Evolutionary conservation across 2,888 invertebrate species (phyloP), one percentile per base, ranked within the genome.

Genomic region (Pecten maximus): DNA sequence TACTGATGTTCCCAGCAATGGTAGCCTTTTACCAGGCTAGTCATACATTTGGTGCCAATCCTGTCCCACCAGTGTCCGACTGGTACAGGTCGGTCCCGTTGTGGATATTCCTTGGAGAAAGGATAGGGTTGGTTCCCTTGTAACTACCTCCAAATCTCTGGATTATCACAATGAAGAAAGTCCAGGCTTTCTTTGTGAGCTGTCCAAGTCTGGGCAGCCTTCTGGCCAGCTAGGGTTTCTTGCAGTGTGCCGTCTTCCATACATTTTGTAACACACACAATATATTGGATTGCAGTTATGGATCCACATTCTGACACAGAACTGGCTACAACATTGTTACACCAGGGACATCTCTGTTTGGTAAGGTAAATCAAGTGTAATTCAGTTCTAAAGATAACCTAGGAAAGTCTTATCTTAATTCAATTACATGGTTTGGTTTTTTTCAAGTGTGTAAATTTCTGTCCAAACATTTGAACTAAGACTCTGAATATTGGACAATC

Each of bases 241-340:
- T 35, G 12, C 35, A 74, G 35, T 35, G 74, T 74, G 74, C 74
- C 35, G 35, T 35, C 74, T 74, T 74, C 74, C 74, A 74, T 74
- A 74, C 35, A 74, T 74, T 74, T 74, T 74, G 74, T 74, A 74
- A 28, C 74, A 35, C 74, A 74, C 28, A 1, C 4, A 74, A 6
- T 28, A 35, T 35, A 74, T 74, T 74, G 74, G 74, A 74, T 74
- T 35, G 74, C 74, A 35, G 74, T 35, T 74, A 74, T 74, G 74
- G 74, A 74, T 74, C 16, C 74, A 54, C 54, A 54, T 54, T 19
- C 54, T 6, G 16, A n/a, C 54, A 54, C 54, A 54, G 19, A n/a
- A 54, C 54, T 54, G 44, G 44, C 44, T 8, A 12, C 35, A 35
- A 2, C 74, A 74, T 8, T 35, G 35, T 74, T 74, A 74, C 74